These are phyloP conservation scores for Mormyrus iriodes DNA, from an alignment of 2,113 vertebrate genomes.

Conservation along the genomic window DNA sequence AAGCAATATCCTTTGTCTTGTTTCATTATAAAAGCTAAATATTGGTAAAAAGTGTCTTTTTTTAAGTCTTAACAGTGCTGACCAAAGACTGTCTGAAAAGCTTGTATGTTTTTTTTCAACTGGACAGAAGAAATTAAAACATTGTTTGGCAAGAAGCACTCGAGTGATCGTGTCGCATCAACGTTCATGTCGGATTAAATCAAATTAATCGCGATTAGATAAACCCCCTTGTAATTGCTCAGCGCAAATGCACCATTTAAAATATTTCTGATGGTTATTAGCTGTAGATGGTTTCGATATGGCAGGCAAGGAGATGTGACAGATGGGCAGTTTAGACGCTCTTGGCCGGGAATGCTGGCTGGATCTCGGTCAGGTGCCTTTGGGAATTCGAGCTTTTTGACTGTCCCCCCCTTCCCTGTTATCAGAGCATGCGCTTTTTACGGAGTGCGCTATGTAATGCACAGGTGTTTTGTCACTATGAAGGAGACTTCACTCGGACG, in stretches of 20 bases:
- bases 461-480: background rate
- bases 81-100: background rate
- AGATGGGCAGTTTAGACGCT: conserved; percentile 9
- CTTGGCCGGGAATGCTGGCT: background rate
- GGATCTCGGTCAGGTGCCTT: background rate
- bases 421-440: background rate
- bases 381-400: background rate
- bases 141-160: background rate
- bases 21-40: background rate
- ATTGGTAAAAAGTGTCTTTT: background rate
- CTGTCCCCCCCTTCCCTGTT: background rate
- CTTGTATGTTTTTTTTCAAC: background rate
- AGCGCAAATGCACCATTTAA: background rate
- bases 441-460: background rate
- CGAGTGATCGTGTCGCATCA: background rate
- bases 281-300: background rate
- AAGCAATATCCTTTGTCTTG: background rate
- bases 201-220: background rate
- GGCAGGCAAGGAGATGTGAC: background rate
- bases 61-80: background rate
- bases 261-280: background rate
- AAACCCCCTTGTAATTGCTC: background rate
- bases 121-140: background rate
- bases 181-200: background rate
- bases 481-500: background rate